Conservation (phyloP, 2,888 invertebrate species). For the Blera fallax region DNA sequence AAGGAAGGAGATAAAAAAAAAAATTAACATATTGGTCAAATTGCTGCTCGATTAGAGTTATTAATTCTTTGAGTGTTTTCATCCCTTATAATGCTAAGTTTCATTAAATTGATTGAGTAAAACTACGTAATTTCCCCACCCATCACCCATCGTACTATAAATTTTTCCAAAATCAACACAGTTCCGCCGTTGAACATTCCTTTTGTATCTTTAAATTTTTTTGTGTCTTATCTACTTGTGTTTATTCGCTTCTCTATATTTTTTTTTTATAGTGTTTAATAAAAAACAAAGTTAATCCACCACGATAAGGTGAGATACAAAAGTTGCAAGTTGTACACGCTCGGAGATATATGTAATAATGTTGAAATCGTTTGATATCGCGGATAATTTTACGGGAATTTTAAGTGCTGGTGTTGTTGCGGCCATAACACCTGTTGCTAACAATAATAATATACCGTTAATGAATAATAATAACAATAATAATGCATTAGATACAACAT, state of each 20-base stretch:
- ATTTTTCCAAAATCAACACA: not conserved
- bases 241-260: not conserved
- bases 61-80: not conserved
- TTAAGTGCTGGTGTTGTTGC: slow-evolving; percentile 62
- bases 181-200: not conserved
- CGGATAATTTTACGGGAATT: slow-evolving; percentile 63
- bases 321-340: slow-evolving; percentile 5
- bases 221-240: slow-evolving; percentile 4
- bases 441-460: slow-evolving; percentile 43
- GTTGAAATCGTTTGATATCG: slow-evolving; percentile 67
- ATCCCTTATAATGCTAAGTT: not conserved
- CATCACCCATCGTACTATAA: not conserved
- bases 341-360: slow-evolving; percentile 50
- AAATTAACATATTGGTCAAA: not conserved
- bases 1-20: not conserved
- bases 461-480: slow-evolving; percentile 54
- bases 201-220: slow-evolving; percentile 6
- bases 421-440: slow-evolving; percentile 57
- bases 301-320: slow-evolving; percentile 24
- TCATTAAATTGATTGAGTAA: slow-evolving; percentile 2
- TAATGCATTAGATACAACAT: slow-evolving; percentile 37
- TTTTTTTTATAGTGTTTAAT: slow-evolving; percentile 40
- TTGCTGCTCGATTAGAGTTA: not conserved
- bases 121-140: not conserved
- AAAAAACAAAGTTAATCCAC: slow-evolving; percentile 26